phyloP scores from a whole-genome alignment of 2,113 vertebrate genomes.

The Uropsilus gracilis region DNA sequence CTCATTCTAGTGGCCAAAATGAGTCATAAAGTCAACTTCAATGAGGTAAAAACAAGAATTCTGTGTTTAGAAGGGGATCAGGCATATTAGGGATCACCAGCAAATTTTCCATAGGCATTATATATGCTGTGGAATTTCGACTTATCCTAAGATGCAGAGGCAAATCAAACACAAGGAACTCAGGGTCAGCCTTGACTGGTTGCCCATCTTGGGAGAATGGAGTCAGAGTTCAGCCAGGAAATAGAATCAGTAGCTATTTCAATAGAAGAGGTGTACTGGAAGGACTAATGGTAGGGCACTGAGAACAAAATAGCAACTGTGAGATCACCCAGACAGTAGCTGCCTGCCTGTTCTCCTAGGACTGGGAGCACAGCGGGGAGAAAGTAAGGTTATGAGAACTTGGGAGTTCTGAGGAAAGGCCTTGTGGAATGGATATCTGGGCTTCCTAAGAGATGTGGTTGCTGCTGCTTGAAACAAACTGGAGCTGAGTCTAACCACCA shows the following conservation, averaged over 20 bases:
- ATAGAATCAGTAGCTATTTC: neutral
- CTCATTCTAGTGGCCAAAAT: neutral
- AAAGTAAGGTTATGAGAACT: neutral
- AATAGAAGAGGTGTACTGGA: neutral
- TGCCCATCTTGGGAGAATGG: neutral
- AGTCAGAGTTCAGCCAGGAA: neutral
- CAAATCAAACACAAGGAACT: neutral
- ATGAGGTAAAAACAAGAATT: neutral
- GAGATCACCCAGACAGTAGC: neutral
- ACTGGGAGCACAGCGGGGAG: neutral
- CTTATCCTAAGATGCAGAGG: constrained; percentile 9
- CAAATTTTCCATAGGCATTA: neutral
- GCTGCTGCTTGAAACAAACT: neutral
- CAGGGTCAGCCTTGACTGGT: neutral
- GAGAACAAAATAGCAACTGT: neutral
- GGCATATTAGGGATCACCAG: neutral
- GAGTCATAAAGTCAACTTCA: neutral
- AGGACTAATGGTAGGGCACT: neutral
- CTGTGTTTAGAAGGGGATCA: neutral
- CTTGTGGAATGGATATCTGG: neutral
- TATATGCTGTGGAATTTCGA: neutral
- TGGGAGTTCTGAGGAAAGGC: neutral
- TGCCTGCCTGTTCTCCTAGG: neutral
- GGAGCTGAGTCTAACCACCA: neutral
- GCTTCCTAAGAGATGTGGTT: neutral